Conservation (phyloP, 2,113 vertebrate species). For the Bungarus multicinctus region DNA sequence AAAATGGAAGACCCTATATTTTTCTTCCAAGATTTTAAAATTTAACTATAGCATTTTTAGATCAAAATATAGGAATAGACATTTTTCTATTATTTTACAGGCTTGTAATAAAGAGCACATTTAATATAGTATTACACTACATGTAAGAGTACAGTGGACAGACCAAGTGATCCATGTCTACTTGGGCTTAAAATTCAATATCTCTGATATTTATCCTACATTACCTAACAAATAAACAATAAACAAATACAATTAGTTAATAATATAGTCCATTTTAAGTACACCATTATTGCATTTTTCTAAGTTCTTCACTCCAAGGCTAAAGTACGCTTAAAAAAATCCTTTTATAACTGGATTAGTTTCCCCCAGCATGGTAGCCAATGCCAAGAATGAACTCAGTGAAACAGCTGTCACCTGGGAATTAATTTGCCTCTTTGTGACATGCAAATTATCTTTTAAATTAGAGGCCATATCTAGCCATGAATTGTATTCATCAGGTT, state of each 20-base stretch:
- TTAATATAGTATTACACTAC: not conserved
- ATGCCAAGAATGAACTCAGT: slow-evolving; percentile 52
- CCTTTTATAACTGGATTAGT: slow-evolving; percentile 46
- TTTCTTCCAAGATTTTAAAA: not conserved
- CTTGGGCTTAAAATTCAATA: not conserved
- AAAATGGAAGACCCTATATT: not conserved
- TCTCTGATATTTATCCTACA: not conserved
- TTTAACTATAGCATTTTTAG: not conserved
- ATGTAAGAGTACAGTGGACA: not conserved
- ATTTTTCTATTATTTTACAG: not conserved
- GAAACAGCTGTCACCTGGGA: slow-evolving; percentile 63
- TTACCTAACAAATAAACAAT: not conserved
- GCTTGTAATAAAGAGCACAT: not conserved
- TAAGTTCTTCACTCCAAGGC: not conserved
- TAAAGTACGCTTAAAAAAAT: slow-evolving; percentile 28
- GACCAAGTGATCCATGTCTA: not conserved
- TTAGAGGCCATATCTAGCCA: slow-evolving; percentile 49
- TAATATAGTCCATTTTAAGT: not conserved
- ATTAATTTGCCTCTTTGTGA: slow-evolving; percentile 61
- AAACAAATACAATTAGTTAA: not conserved
- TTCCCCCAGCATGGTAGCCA: slow-evolving; percentile 35
- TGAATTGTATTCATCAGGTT: slow-evolving; percentile 24
- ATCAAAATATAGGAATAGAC: not conserved
- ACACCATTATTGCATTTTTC: not conserved
- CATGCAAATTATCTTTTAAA: slow-evolving; percentile 66